Percentiles rank a stretch among this genome's conserved stretches.
Conservation (phyloP, 1,140 invertebrate genomes). For the Magallana ariakensis region DNA sequence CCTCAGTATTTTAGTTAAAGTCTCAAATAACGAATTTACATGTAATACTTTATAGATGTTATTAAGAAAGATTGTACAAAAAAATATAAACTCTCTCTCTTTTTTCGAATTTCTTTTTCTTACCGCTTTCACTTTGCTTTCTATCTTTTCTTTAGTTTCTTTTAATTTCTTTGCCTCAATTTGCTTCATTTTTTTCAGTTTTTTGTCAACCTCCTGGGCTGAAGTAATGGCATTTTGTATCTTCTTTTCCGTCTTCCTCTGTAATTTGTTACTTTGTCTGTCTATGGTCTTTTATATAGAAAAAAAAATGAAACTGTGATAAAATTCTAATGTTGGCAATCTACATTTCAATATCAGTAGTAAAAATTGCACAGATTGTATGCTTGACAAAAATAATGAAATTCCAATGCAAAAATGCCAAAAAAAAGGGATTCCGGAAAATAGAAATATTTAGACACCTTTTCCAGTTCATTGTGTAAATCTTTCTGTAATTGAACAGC, state of each 20-base stretch:
- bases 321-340: too few relatives aligned
- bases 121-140: background rate
- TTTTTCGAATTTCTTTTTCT: background rate
- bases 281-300: background rate
- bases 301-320: background rate
- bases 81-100: too few relatives aligned
- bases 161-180: background rate
- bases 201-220: background rate
- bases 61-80: too few relatives aligned
- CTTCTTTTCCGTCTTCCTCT: background rate
- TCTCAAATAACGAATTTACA: too few relatives aligned
- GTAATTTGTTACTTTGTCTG: background rate
- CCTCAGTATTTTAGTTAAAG: too few relatives aligned
- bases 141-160: background rate
- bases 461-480: background rate
- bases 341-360: too few relatives aligned
- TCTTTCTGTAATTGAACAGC: background rate
- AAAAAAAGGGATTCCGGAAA: too few relatives aligned
- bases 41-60: too few relatives aligned
- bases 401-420: too few relatives aligned
- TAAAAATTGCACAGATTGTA: too few relatives aligned
- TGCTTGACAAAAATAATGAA: too few relatives aligned
- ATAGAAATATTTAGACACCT: background rate
- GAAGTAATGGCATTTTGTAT: background rate
- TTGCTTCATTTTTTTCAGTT: background rate